Conservation (phyloP, 2,888 invertebrate species). For the Caenorhabditis sp. region DNA sequence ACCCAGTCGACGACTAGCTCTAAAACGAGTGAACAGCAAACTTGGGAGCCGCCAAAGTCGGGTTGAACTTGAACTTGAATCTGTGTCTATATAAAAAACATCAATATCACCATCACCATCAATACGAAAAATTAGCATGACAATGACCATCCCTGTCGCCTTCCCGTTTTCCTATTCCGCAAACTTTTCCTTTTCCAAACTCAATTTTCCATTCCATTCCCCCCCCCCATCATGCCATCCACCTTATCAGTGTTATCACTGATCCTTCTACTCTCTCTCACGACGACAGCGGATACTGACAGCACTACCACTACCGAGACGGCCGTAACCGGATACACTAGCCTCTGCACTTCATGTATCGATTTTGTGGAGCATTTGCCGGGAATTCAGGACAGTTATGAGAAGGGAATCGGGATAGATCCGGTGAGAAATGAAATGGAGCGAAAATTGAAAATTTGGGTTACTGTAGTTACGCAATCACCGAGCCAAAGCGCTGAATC, state of each 20-base stretch:
- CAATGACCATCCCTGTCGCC: no score
- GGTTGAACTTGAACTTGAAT: no score
- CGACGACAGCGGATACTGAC: constrained; percentile 4
- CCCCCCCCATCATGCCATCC: neutral
- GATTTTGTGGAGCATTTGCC: constrained; percentile 20
- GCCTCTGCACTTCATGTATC: constrained; percentile 30
- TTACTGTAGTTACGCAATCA: constrained; percentile 3
- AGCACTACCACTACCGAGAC: neutral
- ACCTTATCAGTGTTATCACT: neutral
- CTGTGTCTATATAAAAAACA: no score
- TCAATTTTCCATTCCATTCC: no score
- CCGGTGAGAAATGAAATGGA: constrained; percentile 15
- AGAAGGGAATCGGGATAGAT: constrained; percentile 15
- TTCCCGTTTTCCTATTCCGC: no score
- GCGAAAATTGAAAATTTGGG: no score
- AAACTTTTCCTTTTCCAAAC: no score
- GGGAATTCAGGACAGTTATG: constrained; percentile 32
- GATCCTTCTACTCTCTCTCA: neutral
- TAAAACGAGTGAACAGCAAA: no score
- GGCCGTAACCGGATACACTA: neutral
- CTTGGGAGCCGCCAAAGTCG: no score
- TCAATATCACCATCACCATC: no score
- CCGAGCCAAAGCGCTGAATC: neutral
- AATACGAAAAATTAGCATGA: no score
- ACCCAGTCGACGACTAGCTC: no score